Conservation (phyloP, 2,797 vertebrate genomes). For the Leucoraja ocellata region DNA sequence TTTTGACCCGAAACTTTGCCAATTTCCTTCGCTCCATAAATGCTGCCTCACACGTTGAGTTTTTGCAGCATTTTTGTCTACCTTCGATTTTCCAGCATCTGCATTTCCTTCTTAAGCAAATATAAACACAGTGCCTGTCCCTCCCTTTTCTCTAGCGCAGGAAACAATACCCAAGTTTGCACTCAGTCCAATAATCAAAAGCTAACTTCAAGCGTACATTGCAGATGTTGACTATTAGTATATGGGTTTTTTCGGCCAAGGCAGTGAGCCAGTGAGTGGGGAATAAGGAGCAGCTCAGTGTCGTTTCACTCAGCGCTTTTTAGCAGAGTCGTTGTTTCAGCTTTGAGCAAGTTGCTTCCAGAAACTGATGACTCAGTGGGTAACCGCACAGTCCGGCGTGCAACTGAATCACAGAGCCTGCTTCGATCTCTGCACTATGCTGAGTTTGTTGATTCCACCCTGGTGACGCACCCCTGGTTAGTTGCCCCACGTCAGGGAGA, state of each 20-base stretch:
- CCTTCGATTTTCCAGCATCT: too few species aligned
- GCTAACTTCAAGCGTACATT: slow-evolving; percentile 18
- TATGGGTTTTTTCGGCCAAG: neutral
- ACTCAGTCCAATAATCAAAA: slow-evolving; percentile 29
- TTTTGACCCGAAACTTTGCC: too few species aligned
- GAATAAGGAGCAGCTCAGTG: neutral
- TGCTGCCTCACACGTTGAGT: too few species aligned
- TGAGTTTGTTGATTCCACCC: neutral
- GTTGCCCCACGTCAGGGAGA: too few species aligned
- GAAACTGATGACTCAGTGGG: neutral
- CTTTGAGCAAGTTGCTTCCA: neutral
- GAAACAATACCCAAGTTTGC: slow-evolving; percentile 9
- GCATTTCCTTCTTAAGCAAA: too few species aligned
- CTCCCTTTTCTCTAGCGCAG: slow-evolving; percentile 3
- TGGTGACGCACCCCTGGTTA: neutral
- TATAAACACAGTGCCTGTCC: neutral
- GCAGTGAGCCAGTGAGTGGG: neutral
- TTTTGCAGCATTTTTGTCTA: too few species aligned
- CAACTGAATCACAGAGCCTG: neutral
- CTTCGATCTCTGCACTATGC: neutral
- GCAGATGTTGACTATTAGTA: slow-evolving; percentile 28
- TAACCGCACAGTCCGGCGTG: neutral
- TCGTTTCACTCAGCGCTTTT: neutral
- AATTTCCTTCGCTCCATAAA: too few species aligned
- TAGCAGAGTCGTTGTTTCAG: neutral